Conservation (phyloP, 1,140 invertebrate species). For the Heterodera schachtii region DNA sequence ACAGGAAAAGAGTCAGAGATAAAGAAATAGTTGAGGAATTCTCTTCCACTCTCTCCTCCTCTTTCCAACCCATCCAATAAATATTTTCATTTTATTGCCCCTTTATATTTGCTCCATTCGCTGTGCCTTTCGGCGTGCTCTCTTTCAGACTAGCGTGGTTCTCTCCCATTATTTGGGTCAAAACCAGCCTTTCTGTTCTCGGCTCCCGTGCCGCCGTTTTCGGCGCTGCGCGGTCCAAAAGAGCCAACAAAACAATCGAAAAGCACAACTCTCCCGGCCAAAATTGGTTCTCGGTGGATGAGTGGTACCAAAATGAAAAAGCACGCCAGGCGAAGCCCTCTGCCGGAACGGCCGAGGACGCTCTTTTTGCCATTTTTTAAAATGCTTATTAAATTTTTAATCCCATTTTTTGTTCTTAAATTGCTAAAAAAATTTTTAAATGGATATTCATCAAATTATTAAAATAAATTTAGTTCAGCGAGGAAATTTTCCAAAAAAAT, state of each 20-base stretch:
- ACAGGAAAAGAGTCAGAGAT: too few species aligned
- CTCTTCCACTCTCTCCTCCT: too few species aligned
- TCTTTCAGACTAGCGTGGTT: conserved; percentile 2
- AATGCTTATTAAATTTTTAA: too few species aligned
- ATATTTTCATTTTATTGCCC: too few species aligned
- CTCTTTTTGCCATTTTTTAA: not conserved
- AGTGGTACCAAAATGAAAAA: not conserved
- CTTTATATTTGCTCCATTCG: too few species aligned
- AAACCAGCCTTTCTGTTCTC: not conserved
- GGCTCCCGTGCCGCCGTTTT: not conserved
- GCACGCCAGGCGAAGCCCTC: conserved; percentile 2
- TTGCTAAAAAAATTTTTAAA: too few species aligned
- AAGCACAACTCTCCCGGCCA: conserved; percentile 1
- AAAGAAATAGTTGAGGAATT: too few species aligned
- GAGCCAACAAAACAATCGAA: not conserved
- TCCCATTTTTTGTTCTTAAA: too few species aligned
- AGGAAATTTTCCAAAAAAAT: too few species aligned
- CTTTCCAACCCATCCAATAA: too few species aligned
- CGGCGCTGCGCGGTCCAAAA: not conserved
- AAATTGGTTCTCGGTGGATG: conserved; percentile 2
- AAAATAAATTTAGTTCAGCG: too few species aligned
- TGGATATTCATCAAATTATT: too few species aligned
- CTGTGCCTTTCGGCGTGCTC: not conserved
- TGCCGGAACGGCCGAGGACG: not conserved
- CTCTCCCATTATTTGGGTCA: not conserved